These are phyloP conservation scores for Zaprionus africanus DNA, from an alignment of 1,140 invertebrate species.

Conservation along the genomic window DNA sequence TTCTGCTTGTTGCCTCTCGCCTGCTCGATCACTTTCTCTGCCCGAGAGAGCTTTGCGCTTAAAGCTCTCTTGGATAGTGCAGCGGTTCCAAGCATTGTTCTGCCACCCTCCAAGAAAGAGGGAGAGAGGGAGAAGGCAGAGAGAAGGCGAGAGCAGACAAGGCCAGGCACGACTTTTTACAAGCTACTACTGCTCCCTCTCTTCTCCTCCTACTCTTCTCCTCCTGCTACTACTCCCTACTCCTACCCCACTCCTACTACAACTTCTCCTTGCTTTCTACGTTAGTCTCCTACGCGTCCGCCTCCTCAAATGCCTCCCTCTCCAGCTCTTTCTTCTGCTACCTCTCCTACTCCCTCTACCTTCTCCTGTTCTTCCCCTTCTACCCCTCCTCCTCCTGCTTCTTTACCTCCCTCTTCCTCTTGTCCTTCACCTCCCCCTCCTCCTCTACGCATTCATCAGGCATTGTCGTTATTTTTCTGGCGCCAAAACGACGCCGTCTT, in stretches of 20 bases:
- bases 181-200: neutral
- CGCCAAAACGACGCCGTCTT: constrained; percentile 82
- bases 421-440: neutral
- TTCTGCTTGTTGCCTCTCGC: constrained; percentile 14
- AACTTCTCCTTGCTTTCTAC: neutral
- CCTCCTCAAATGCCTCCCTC: neutral
- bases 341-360: neutral
- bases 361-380: neutral
- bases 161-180: neutral
- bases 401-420: neutral
- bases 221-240: neutral
- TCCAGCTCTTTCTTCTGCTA: neutral
- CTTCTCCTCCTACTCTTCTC: neutral
- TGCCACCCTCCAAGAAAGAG: constrained; percentile 2
- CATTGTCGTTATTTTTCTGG: constrained; percentile 84
- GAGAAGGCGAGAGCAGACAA: no score
- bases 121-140: no score
- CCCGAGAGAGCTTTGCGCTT: neutral
- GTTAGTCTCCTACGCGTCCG: neutral
- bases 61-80: neutral
- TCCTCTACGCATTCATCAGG: constrained; percentile 71
- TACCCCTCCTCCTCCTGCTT: neutral
- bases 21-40: constrained; percentile 35
- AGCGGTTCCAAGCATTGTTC: constrained; percentile 2
- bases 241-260: neutral